A percentile compares a stretch with the other conserved stretches of the same genome.
phyloP scores from a whole-genome alignment of 2,888 invertebrate species.

The Aphidoletes aphidimyza region DNA sequence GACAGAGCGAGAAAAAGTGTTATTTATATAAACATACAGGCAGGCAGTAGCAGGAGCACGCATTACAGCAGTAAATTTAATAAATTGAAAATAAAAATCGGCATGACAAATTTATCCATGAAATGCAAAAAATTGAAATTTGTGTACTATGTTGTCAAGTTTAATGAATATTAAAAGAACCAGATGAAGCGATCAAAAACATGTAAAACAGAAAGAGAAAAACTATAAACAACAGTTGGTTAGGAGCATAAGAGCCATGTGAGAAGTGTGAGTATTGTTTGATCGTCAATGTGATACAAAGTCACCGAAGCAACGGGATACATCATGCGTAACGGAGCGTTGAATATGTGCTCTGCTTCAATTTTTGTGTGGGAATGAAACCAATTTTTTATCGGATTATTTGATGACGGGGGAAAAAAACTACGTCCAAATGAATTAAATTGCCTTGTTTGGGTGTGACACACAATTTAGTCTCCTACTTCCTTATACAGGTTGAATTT shows the following conservation, averaged over 20 bases:
- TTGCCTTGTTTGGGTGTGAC: neutral
- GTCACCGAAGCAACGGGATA: conserved; percentile 37
- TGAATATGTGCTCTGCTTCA: neutral
- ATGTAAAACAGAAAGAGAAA: neutral
- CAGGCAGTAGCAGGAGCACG: no score
- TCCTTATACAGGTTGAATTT: conserved; percentile 7
- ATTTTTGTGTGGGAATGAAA: conserved; percentile 10
- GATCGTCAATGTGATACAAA: neutral
- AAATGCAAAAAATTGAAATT: no score
- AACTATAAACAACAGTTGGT: neutral
- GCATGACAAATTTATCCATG: no score
- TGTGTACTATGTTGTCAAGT: conserved; percentile 5
- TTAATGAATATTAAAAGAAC: neutral
- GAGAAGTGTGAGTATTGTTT: neutral
- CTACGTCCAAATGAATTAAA: conserved; percentile 1
- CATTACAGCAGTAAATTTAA: neutral
- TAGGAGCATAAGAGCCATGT: neutral
- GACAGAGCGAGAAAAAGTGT: neutral
- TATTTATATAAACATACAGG: no score
- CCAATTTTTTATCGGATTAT: neutral
- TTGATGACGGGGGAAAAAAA: neutral
- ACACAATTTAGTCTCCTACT: neutral
- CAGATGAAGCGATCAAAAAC: neutral
- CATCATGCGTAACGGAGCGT: conserved; percentile 49
- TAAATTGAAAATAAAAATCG: conserved; percentile 16